Percentiles rank a stretch among this genome's conserved stretches.
These are phyloP conservation scores for Ranitomeya variabilis DNA, from an alignment of 2,113 vertebrate genomes.

Conservation along the genomic window DNA sequence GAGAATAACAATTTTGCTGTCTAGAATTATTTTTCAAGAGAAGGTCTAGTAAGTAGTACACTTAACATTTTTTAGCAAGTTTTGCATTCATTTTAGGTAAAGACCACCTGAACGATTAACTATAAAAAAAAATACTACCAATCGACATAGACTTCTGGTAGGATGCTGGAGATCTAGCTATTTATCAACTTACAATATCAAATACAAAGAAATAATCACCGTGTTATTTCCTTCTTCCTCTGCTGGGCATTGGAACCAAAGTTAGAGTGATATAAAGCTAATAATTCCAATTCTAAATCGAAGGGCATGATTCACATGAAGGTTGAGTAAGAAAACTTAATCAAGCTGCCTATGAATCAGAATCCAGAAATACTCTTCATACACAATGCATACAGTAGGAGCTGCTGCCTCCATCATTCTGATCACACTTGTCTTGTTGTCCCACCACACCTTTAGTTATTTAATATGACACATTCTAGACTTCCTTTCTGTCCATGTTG, in stretches of 20 bases:
- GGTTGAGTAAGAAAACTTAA: background rate
- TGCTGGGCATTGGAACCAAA: background rate
- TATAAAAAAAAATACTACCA: too few relatives aligned
- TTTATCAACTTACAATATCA: background rate
- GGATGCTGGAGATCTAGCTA: too few relatives aligned
- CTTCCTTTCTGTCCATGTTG: slow-evolving; percentile 23
- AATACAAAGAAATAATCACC: background rate
- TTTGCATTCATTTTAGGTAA: too few relatives aligned
- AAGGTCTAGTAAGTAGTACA: background rate
- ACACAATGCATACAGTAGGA: background rate
- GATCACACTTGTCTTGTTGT: slow-evolving; percentile 23
- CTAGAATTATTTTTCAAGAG: background rate
- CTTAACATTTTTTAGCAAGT: too few relatives aligned
- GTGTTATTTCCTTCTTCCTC: background rate
- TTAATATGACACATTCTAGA: slow-evolving; percentile 40
- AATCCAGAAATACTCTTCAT: background rate
- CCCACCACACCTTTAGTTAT: slow-evolving; percentile 21
- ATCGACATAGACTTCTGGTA: too few relatives aligned
- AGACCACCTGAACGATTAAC: too few relatives aligned
- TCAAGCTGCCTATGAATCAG: slow-evolving; percentile 32
- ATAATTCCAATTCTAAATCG: background rate
- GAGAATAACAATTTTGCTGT: background rate
- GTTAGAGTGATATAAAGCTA: background rate
- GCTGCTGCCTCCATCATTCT: slow-evolving; percentile 18
- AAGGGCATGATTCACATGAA: slow-evolving; percentile 13